These are phyloP conservation scores for Euwallacea similis DNA, from an alignment of 1,140 invertebrate genomes.

Conservation along the genomic window DNA sequence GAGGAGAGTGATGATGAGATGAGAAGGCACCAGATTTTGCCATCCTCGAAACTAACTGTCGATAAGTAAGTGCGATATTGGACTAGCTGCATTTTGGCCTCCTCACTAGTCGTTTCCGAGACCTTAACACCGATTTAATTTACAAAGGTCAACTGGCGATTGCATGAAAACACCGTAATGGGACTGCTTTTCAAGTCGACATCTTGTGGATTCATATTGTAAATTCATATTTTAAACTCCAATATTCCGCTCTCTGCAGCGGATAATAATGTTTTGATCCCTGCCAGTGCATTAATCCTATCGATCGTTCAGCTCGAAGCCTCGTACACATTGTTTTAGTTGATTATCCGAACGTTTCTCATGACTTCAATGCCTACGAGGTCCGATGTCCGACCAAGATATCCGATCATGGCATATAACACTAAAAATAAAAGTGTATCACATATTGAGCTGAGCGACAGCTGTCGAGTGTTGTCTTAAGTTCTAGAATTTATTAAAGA, in stretches of 20 bases:
- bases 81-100: constrained; percentile 4
- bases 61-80: constrained; percentile 42
- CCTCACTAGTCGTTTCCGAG: not conserved
- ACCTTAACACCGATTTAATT: constrained; percentile 23
- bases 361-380: too few relatives aligned
- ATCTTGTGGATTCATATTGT: too few relatives aligned
- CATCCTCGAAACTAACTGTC: constrained; percentile 43
- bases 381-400: too few relatives aligned
- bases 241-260: too few relatives aligned
- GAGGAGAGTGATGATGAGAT: constrained; percentile 63
- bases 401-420: too few relatives aligned
- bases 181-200: too few relatives aligned
- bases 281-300: constrained; percentile 3
- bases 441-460: too few relatives aligned
- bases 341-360: constrained; percentile 9
- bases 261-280: constrained; percentile 10
- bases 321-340: constrained; percentile 12
- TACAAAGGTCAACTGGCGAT: constrained; percentile 11
- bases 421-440: too few relatives aligned
- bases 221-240: too few relatives aligned
- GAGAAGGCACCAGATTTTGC: constrained; percentile 33
- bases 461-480: too few relatives aligned
- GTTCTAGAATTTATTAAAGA: too few relatives aligned
- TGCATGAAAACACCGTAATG: not conserved
- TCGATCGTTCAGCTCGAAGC: constrained; percentile 12